Evolutionary conservation across 2,113 vertebrate genomes (phyloP).

Genomic region (Elephantulus edwardii): DNA sequence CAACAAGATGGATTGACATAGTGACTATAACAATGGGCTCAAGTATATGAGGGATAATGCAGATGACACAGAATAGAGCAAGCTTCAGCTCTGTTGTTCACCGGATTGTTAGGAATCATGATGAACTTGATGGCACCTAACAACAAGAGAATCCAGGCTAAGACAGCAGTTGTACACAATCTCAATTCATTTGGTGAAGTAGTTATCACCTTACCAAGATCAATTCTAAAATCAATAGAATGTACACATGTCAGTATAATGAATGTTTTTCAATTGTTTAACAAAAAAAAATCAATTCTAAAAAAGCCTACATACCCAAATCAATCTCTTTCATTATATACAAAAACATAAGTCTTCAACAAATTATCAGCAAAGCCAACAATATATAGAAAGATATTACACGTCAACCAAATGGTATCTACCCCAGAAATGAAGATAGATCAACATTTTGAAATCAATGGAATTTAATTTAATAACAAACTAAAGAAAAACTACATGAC

Average conservation of each 20-base stretch:
- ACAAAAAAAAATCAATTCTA: not conserved
- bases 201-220: not conserved
- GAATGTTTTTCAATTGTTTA: too few relatives aligned
- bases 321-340: not conserved
- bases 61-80: too few relatives aligned
- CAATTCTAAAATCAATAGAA: too few relatives aligned
- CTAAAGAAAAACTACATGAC: not conserved
- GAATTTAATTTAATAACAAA: not conserved
- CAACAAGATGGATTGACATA: too few relatives aligned
- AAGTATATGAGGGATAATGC: too few relatives aligned
- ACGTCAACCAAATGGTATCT: not conserved
- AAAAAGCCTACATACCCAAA: not conserved
- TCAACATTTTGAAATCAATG: not conserved
- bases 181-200: not conserved
- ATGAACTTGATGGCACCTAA: too few relatives aligned
- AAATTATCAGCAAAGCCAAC: not conserved
- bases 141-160: too few relatives aligned
- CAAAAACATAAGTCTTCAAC: not conserved
- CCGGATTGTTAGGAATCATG: too few relatives aligned
- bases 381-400: not conserved
- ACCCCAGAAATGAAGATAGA: not conserved
- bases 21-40: too few relatives aligned
- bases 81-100: too few relatives aligned
- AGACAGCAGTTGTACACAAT: not conserved
- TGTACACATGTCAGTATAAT: too few relatives aligned